These are phyloP conservation scores for Luehdorfia chinensis DNA, from an alignment of 1,140 invertebrate genomes.

Conservation along the genomic window DNA sequence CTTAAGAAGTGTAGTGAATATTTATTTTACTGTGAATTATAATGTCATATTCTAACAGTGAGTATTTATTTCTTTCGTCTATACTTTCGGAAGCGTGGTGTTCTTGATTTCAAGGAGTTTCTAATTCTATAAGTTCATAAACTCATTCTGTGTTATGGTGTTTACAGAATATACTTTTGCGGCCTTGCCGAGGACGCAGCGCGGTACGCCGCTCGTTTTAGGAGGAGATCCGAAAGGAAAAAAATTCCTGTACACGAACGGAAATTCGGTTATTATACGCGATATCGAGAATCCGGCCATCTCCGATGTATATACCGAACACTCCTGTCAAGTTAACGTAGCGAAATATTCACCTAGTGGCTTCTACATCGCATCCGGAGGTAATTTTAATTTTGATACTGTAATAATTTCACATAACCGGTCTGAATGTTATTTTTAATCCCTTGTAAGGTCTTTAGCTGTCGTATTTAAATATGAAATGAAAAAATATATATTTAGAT, in stretches of 20 bases:
- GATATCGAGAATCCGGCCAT: conserved; percentile 97
- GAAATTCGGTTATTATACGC: conserved; percentile 97
- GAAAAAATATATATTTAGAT: too few relatives aligned
- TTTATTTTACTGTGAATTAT: conserved; percentile 40
- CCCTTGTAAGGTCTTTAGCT: too few relatives aligned
- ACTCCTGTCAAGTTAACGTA: conserved; percentile 95
- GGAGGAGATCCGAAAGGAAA: conserved; percentile 98
- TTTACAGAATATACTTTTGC: conserved; percentile 93
- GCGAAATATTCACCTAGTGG: conserved; percentile 99
- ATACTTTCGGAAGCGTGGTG: conserved; percentile 12
- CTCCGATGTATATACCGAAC: conserved; percentile 97
- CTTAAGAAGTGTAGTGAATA: conserved; percentile 37
- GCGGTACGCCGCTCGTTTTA: conserved; percentile 95
- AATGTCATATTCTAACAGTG: conserved; percentile 74
- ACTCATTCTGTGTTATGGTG: conserved; percentile 33
- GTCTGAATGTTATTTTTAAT: conserved; percentile 7
- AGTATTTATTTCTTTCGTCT: conserved; percentile 32
- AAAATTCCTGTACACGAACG: conserved; percentile 98
- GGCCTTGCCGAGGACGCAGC: conserved; percentile 92
- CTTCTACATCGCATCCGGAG: conserved; percentile 99
- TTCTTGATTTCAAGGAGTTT: conserved; percentile 19
- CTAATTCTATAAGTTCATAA: conserved; percentile 22
- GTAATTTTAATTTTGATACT: conserved; percentile 75
- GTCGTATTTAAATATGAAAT: too few relatives aligned
- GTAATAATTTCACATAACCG: conserved; percentile 7